phyloP scores from a whole-genome alignment of 2,888 invertebrate species.

The Oscheius sp. region DNA sequence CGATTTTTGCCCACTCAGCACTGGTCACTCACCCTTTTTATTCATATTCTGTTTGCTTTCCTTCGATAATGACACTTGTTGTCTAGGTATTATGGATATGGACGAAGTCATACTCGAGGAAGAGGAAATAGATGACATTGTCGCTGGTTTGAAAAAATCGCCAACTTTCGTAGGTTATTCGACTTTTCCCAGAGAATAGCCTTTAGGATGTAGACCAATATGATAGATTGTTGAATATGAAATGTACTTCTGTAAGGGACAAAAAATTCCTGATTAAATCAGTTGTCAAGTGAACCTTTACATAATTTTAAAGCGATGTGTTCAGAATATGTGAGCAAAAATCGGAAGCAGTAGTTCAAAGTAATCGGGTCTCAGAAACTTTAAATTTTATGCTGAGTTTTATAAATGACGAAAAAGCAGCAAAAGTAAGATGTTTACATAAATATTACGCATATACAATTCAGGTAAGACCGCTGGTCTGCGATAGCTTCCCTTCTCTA shows the following conservation, averaged over 20 bases:
- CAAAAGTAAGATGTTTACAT: no score
- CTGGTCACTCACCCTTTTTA: slow-evolving; percentile 19
- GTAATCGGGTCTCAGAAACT: no score
- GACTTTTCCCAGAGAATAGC: no score
- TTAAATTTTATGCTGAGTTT: no score
- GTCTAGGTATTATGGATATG: not conserved
- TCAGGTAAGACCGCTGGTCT: no score
- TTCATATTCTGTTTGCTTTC: slow-evolving; percentile 15
- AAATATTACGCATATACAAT: no score
- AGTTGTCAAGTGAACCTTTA: not conserved
- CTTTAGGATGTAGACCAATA: not conserved
- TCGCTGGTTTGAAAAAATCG: not conserved
- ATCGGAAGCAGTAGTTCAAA: no score
- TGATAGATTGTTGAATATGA: not conserved
- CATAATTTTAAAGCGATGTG: no score
- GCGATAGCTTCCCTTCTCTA: no score
- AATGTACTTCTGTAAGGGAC: not conserved
- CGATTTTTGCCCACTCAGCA: slow-evolving; percentile 10
- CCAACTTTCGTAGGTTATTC: not conserved
- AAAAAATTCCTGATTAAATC: not conserved
- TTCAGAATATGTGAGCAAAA: not conserved
- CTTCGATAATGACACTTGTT: not conserved
- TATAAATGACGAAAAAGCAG: no score
- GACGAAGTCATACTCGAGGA: not conserved
- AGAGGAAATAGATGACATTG: not conserved